Evolutionary conservation across 2,888 invertebrate genomes (phyloP).

Genomic region (Psylliodes chrysocephalus): DNA sequence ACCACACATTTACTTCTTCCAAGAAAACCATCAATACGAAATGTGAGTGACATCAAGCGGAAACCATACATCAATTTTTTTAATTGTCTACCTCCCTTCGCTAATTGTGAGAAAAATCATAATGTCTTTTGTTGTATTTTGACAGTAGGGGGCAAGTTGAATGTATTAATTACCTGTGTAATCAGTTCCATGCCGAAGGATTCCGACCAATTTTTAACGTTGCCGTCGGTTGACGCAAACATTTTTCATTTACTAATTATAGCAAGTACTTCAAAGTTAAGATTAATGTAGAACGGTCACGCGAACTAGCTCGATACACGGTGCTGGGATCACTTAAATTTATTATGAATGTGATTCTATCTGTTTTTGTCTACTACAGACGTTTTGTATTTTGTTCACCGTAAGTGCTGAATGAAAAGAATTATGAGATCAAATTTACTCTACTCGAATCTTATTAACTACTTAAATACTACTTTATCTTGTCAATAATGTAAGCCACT

Average conservation of each 20-base stretch:
- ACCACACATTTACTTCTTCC: not conserved
- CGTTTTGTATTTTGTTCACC: no score
- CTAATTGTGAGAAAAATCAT: not conserved
- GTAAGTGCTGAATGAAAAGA: no score
- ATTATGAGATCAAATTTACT: no score
- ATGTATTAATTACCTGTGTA: not conserved
- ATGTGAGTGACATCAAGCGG: not conserved
- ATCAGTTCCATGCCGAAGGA: conserved; percentile 14
- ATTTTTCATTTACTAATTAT: conserved; percentile 18
- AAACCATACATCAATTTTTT: not conserved
- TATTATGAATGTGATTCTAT: not conserved
- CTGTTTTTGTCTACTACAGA: no score
- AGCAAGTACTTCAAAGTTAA: not conserved
- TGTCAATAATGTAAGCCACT: no score
- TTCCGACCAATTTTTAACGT: conserved; percentile 13
- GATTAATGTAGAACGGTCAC: conserved; percentile 8
- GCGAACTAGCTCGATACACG: conserved; percentile 8
- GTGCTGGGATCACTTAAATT: not conserved
- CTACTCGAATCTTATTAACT: no score
- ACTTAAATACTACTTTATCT: no score
- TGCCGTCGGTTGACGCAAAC: conserved; percentile 14
- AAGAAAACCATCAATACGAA: not conserved
- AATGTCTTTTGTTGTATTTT: not conserved
- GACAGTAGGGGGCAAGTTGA: not conserved
- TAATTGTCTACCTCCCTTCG: not conserved